Percentiles rank a stretch among this genome's conserved stretches.
These are phyloP conservation scores for Pachydiplax longipennis DNA, from an alignment of 2,888 invertebrate genomes.

Conservation along the genomic window DNA sequence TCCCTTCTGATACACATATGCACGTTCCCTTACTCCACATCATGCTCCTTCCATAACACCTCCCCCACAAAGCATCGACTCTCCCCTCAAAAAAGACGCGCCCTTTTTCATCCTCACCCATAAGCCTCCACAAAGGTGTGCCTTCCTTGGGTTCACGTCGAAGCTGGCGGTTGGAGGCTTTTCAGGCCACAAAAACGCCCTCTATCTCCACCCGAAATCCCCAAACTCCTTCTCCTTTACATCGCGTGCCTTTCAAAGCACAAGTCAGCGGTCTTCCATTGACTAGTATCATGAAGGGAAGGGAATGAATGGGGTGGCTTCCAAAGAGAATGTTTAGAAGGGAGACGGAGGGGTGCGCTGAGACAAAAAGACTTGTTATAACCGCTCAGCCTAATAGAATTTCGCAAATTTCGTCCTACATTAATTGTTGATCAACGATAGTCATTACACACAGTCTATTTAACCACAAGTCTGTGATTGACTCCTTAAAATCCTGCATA, in stretches of 20 bases:
- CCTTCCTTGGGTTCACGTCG: background rate
- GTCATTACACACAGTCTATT: no score
- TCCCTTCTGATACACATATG: background rate
- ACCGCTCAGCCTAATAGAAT: background rate
- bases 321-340: background rate
- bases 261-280: slow-evolving; percentile 6
- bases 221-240: background rate
- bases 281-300: background rate
- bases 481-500: no score
- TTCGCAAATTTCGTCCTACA: no score
- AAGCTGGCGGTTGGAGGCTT: background rate
- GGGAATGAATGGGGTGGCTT: background rate
- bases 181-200: background rate
- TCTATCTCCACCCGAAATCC: background rate
- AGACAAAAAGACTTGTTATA: background rate
- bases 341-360: background rate
- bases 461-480: no score
- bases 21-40: background rate
- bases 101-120: background rate
- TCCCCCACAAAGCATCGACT: background rate
- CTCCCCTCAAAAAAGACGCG: no score
- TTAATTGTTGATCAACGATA: no score
- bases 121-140: background rate
- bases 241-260: background rate
- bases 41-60: background rate